Percentiles rank a stretch among this genome's conserved stretches.
These are phyloP conservation scores for Arvicanthis niloticus DNA, from an alignment of 2,113 vertebrate genomes.

Conservation along the genomic window DNA sequence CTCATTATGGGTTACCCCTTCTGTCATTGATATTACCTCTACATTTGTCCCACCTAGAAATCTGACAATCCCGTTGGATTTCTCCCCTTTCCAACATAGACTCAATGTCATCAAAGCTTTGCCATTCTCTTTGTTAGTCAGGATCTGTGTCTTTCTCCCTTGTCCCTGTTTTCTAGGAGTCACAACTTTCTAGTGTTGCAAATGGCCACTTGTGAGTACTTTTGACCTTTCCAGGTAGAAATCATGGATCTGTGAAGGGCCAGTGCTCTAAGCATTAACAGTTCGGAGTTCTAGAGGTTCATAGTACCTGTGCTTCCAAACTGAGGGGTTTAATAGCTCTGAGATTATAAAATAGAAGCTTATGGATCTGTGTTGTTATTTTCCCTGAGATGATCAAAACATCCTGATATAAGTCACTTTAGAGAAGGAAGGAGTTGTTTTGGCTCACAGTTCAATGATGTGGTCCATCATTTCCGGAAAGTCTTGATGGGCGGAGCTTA, in stretches of 20 bases:
- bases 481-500: too few relatives aligned
- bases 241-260: neutral
- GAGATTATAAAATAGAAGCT: neutral
- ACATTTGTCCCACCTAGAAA: constrained; percentile 29
- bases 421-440: too few relatives aligned
- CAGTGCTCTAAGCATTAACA: neutral
- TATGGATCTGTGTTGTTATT: neutral
- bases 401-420: neutral
- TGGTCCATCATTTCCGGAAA: too few relatives aligned
- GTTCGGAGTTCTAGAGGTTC: neutral
- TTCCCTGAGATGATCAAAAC: neutral
- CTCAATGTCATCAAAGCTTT: neutral
- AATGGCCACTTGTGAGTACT: too few relatives aligned
- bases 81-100: neutral
- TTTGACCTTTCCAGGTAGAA: neutral
- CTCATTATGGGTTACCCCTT: neutral
- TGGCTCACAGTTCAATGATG: too few relatives aligned
- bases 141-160: neutral
- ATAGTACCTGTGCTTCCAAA: neutral
- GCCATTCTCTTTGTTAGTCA: neutral
- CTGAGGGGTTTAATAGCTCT: neutral
- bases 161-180: neutral
- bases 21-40: neutral
- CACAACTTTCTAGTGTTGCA: neutral
- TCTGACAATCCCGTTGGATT: neutral